Evolutionary conservation across 2,113 vertebrate genomes (phyloP), one percentile per base, ranked within the genome.

Genomic region (Passer domesticus): DNA sequence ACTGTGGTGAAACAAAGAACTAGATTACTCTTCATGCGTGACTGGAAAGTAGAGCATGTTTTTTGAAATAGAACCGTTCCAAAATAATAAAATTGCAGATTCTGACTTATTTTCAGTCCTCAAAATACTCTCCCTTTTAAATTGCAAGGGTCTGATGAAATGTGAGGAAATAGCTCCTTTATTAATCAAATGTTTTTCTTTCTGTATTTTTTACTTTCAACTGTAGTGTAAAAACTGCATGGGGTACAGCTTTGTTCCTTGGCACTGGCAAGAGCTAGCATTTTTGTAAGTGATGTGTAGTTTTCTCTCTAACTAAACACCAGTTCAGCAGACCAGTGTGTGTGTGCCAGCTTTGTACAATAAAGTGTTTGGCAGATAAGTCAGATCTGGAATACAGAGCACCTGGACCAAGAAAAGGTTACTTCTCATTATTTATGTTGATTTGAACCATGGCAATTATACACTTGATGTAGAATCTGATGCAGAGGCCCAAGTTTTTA

Each of bases 121-220:
- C 41, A 53, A 81, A 93, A 90, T 89, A 72, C 30, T 63, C 63
- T 67, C 62, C n/a, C 39, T 77, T 90, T 93, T 89, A 92, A 96
- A 87, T 89, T 30, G 11, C 90, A 79, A 84, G 66, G 53, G 64
- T 88, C 90, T 90, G 85, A 64, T 93, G 90, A 92, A 96, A 94
- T 93, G 46, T 93, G 90, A 96, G 94, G 90, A 96, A 96, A 90
- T 94, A 89, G 73, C 64, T 97, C 80, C 88, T 96, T 95, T 78
- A 93, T 83, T 95, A 87, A 96, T 96, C 72, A 88, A 93, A 83
- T 95, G 82, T 93, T 97, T 95, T 96, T 94, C 92, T 96, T 97
- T 86, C 93, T 86, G 6, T 89, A 59, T 87, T 90, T 97, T 95
- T 95, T 73, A 89, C 90, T 95, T 96, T 69, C 83, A 84, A 83